Percentiles rank a stretch among this genome's conserved stretches.
phyloP scores from a whole-genome alignment of 2,797 vertebrate genomes.

The Phrynocephalus vlangalii region DNA sequence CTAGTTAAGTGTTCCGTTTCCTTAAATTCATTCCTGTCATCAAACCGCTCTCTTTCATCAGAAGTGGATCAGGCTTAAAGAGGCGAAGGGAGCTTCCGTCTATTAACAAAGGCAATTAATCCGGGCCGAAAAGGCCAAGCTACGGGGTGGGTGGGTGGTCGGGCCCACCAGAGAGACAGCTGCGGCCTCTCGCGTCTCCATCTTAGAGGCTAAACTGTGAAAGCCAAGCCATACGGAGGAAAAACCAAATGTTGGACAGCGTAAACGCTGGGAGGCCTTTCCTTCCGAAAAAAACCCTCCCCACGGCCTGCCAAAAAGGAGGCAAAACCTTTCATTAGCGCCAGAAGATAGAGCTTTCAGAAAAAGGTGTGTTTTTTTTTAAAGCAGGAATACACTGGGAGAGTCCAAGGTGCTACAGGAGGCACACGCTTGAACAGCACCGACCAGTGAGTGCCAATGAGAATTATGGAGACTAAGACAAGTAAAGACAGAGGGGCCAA shows the following conservation, averaged over 20 bases:
- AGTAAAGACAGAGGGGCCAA: neutral
- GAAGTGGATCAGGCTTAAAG: conserved; percentile 43
- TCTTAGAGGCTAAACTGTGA: conserved; percentile 16
- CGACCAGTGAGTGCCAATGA: conserved; percentile 47
- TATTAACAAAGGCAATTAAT: conserved; percentile 21
- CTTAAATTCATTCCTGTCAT: neutral
- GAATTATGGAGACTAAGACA: conserved; percentile 22
- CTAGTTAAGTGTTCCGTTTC: conserved; percentile 36
- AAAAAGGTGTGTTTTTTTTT: conserved; percentile 47
- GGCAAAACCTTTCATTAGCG: conserved; percentile 66
- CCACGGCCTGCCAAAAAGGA: conserved; percentile 47
- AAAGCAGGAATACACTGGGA: conserved; percentile 57
- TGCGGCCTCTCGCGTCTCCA: neutral
- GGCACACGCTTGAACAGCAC: conserved; percentile 51
- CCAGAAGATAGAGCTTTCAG: conserved; percentile 59
- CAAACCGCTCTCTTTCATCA: conserved; percentile 21
- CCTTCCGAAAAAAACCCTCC: conserved; percentile 32
- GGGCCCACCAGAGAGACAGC: neutral
- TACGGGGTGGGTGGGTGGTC: too few relatives aligned
- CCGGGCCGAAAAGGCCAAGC: neutral
- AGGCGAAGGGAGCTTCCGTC: conserved; percentile 9
- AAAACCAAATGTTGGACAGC: neutral
- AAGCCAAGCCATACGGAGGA: conserved; percentile 34
- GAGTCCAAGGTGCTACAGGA: conserved; percentile 49
- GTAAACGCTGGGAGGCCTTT: conserved; percentile 59